These are phyloP conservation scores for Dolichoris vasculosae DNA, from an alignment of 1,140 invertebrate species.

Conservation along the genomic window DNA sequence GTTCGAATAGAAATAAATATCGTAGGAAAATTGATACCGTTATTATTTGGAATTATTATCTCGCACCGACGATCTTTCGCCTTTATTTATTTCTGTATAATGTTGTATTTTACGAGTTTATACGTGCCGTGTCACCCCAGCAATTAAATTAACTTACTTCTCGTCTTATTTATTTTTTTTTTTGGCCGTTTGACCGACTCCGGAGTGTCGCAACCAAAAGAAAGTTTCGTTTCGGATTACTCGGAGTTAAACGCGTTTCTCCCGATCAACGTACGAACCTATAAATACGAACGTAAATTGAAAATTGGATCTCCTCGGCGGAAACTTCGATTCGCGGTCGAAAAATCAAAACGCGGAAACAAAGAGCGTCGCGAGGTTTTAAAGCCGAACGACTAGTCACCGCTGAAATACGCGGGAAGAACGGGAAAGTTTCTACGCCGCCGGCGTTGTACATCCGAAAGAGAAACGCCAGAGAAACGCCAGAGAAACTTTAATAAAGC, in stretches of 20 bases:
- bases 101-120: no score
- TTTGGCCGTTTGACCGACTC: not conserved
- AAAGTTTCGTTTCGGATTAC: no score
- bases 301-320: not conserved
- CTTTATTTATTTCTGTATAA: not conserved
- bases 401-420: not conserved
- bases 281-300: not conserved
- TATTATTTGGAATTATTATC: not conserved
- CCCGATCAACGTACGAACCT: no score
- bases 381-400: conserved; percentile 30
- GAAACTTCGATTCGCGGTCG: not conserved
- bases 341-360: conserved; percentile 14
- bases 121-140: no score
- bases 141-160: no score
- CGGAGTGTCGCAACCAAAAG: not conserved
- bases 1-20: not conserved
- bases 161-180: no score
- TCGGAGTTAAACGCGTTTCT: no score
- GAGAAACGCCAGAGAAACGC: not conserved
- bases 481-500: conserved; percentile 33
- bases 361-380: conserved; percentile 32
- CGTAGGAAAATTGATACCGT: not conserved
- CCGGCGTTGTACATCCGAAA: no score
- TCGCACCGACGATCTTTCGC: not conserved
- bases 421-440: not conserved